Evolutionary conservation across 2,797 vertebrate species (phyloP), one percentile per base, ranked within the genome.

Genomic region (Dipus sagitta): DNA sequence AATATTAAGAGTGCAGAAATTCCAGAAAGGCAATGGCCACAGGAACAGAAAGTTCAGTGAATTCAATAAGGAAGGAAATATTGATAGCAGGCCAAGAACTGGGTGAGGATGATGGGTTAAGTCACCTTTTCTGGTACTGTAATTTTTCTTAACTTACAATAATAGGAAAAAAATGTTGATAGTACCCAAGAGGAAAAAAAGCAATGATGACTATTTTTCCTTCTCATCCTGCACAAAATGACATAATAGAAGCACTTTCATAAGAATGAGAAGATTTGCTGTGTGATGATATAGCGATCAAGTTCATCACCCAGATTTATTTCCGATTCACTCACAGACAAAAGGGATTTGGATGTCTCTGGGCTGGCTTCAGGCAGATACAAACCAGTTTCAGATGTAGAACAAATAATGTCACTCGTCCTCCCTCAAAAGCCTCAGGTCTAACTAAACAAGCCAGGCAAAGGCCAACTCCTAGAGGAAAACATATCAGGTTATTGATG

Each of bases 381-480:
- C 30, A 96, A 95, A 76, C 88, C 60, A 88, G 14, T 93, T 96
- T 97, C 90, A 92, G 70, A 92, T 64, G 86, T 26, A 95, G 0
- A 91, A 87, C 93, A 96, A 95, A 96, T 95, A 96, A 95, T 94
- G 83, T 78, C 91, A 91, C 32, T 90, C 80, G 90, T 94, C 70
- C 76, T 95, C 30, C 54, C 62, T 74, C 52, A 95, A 76, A 88
- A 93, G 87, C 65, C 54, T 13, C 26, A 11, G 60, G 30, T 94
- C 70, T 92, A 86, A 95, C 72, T 92, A 86, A 95, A 83, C 75
- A 96, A 95, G 32, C 1, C n/a, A 95, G 82, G 83, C 62, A 95
- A 97, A 97, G 79, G 76, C 9, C 14, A 58, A 71, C 32, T 94
- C 60, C 86, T 83, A 42, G 52, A 83, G 91, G 76, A 47, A 64